Conservation (phyloP, 2,888 invertebrate genomes). For the Pachliopta kotzebuea region DNA sequence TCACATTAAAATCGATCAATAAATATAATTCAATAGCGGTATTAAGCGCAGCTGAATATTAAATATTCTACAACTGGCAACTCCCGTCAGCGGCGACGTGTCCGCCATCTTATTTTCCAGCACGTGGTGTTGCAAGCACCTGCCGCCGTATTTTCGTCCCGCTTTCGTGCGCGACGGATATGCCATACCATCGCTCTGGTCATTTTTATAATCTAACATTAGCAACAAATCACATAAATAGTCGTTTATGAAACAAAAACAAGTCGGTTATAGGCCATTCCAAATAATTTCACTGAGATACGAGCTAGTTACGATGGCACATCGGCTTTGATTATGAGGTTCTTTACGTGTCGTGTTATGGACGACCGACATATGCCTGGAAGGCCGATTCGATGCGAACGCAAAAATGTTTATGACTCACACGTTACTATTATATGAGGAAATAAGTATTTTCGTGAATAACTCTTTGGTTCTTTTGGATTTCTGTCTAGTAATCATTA, state of each 20-base stretch:
- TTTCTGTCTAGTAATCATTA: neutral
- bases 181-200: slow-evolving; percentile 54
- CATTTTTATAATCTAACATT: slow-evolving; percentile 69
- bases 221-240: slow-evolving; percentile 71
- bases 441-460: slow-evolving; percentile 36
- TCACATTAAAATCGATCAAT: slow-evolving; percentile 1
- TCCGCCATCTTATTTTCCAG: slow-evolving; percentile 61
- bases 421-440: slow-evolving; percentile 40
- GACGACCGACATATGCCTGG: slow-evolving; percentile 54
- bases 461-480: slow-evolving; percentile 20
- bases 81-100: slow-evolving; percentile 57
- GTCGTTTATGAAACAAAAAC: slow-evolving; percentile 71
- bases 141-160: slow-evolving; percentile 61
- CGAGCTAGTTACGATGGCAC: slow-evolving; percentile 53
- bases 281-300: slow-evolving; percentile 70
- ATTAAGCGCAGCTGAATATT: slow-evolving; percentile 50
- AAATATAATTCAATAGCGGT: slow-evolving; percentile 9
- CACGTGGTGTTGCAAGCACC: slow-evolving; percentile 50
- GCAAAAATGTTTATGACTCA: slow-evolving; percentile 50
- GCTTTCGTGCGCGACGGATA: slow-evolving; percentile 52
- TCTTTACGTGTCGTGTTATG: slow-evolving; percentile 59
- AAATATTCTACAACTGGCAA: slow-evolving; percentile 49
- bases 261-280: slow-evolving; percentile 74
- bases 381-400: slow-evolving; percentile 44
- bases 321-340: slow-evolving; percentile 61